Percentiles rank a stretch among this genome's conserved stretches.
These are phyloP conservation scores for Fregetta grallaria DNA, from an alignment of 2,113 vertebrate species.

Conservation along the genomic window DNA sequence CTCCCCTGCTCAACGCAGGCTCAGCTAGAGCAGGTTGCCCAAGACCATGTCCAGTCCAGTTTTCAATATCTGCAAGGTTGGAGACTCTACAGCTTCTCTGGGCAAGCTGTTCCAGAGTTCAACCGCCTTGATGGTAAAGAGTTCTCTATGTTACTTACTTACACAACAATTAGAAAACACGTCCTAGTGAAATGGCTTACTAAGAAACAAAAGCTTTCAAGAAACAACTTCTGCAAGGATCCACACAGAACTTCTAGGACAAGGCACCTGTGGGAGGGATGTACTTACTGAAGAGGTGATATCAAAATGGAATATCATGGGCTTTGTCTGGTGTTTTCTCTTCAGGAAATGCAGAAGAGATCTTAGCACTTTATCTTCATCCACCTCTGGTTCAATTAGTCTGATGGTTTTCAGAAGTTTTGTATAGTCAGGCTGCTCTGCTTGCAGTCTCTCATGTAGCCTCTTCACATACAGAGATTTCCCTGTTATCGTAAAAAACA, in stretches of 20 bases:
- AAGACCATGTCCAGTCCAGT: neutral
- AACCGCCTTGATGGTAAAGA: neutral
- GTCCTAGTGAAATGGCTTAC: neutral
- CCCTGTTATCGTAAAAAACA: conserved; percentile 68
- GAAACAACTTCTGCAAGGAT: neutral
- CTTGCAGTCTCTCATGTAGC: conserved; percentile 75
- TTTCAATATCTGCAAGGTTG: neutral
- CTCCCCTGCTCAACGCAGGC: neutral
- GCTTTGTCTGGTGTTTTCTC: conserved; percentile 36
- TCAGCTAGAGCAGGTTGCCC: neutral
- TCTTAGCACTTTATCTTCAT: conserved; percentile 83
- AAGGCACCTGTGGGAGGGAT: neutral
- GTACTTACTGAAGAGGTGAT: conserved; percentile 90
- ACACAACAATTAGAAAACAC: neutral
- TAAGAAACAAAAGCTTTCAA: neutral
- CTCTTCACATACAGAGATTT: conserved; percentile 92
- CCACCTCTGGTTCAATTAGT: conserved; percentile 81
- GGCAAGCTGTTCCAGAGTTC: neutral
- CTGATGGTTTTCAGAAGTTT: conserved; percentile 81
- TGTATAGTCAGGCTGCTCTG: neutral
- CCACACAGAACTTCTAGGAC: neutral
- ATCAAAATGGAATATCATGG: conserved; percentile 89
- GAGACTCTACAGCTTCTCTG: neutral
- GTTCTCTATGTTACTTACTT: neutral
- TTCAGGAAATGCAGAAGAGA: conserved; percentile 77